Evolutionary conservation across 2,797 vertebrate genomes (phyloP), one percentile per base, ranked within the genome.

Genomic region (Schizothorax lantsangensis): DNA sequence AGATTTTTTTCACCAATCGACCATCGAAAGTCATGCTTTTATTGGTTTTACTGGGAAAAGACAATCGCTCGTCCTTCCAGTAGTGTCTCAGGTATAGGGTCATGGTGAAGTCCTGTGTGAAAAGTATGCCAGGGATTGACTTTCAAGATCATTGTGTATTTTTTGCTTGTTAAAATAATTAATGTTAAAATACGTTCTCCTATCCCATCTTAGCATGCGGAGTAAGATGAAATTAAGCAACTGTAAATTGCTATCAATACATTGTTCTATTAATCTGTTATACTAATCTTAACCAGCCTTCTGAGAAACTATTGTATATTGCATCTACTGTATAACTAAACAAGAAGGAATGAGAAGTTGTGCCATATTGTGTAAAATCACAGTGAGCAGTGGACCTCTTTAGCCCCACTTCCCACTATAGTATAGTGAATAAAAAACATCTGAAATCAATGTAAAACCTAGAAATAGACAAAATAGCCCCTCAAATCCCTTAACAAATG

Each of bases 1-100:
- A 99, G 92, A 99, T 99, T 93, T 98, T 98, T 93, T 98, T 98
- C 87, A 99, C 97, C 77, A 99, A 93, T 17, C 98, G 95, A 1
- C 98, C 96, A 0, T 99, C 98, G 0, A 99, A 99, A 2, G 98
- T 99, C 98, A 98, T 98, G 92, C 98, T 99, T 90, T 97, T 98
- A 89, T 99, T 99, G 88, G 94, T 98, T 92, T 93, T 94, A 92
- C 98, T 99, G 83, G 95, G 94, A 90, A 99, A 99, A 0, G 97
- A 96, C 86, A 99, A 94, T 0, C 98, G 95, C 86, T 98, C 97
- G 0, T 99, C 98, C 91, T 97, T 98, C 98, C 98, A 99, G 91
- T 99, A 99, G 88, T 99, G 98, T 82, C 98, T 94, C 89, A 99
- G 93, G 91, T 99, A 99, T 64, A 99, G 91, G 2, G 98, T 99